Conservation (phyloP, 2,113 vertebrate species). For the Illadopsis cleaveri region DNA sequence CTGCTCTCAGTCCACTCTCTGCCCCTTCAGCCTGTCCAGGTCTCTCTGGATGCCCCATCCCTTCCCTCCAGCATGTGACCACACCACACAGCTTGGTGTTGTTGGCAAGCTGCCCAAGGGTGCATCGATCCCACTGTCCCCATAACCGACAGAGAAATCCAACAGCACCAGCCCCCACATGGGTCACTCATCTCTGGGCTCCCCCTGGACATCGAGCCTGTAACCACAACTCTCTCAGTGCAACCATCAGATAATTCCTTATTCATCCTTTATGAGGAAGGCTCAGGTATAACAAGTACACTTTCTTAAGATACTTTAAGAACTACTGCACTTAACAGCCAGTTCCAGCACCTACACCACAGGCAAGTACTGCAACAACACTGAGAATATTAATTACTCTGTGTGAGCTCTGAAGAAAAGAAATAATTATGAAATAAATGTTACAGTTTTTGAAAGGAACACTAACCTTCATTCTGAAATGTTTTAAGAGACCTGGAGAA, state of each 20-base stretch:
- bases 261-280: not conserved
- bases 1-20: not conserved
- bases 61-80: not conserved
- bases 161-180: accelerated
- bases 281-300: not conserved
- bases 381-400: not conserved
- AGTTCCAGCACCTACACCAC: not conserved
- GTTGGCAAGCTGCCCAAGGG: not conserved
- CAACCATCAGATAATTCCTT: not conserved
- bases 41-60: not conserved
- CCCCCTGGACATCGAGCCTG: not conserved
- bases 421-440: not conserved
- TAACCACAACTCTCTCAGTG: not conserved
- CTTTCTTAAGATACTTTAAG: not conserved
- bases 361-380: not conserved
- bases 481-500: not conserved
- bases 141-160: not conserved
- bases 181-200: not conserved
- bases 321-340: not conserved
- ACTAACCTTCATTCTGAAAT: not conserved
- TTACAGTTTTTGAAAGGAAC: not conserved
- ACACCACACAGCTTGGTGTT: not conserved
- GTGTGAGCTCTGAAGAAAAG: not conserved
- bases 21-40: not conserved
- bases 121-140: not conserved